Percentiles rank a stretch among this genome's conserved stretches.
phyloP scores from a whole-genome alignment of 2,797 vertebrate genomes.

The Leptoclinus maculatus region DNA sequence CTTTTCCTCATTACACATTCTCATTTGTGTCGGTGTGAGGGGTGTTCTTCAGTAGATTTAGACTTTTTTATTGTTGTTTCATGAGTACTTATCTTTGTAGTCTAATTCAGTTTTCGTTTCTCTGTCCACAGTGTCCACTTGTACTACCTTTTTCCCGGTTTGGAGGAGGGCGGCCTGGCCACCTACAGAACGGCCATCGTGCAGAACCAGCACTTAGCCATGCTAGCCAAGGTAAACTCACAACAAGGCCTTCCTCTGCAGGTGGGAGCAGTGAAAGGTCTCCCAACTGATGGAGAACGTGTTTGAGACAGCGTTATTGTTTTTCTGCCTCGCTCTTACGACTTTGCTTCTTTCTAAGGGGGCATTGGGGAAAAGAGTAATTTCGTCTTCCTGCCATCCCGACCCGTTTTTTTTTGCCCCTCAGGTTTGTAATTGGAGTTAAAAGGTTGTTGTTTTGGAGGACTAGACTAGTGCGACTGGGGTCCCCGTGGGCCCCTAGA shows the following conservation, averaged over 20 bases:
- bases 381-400: slow-evolving; percentile 61
- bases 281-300: slow-evolving; percentile 31
- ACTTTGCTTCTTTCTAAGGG: slow-evolving; percentile 58
- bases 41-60: not conserved
- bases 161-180: slow-evolving; percentile 97
- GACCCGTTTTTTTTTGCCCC: slow-evolving; percentile 42
- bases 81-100: not conserved
- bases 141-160: slow-evolving; percentile 94
- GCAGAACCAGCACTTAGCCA: slow-evolving; percentile 98
- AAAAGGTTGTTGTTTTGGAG: slow-evolving; percentile 80
- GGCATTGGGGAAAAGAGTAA: slow-evolving; percentile 59
- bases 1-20: not conserved
- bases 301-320: slow-evolving; percentile 51
- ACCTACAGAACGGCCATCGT: slow-evolving; percentile 98
- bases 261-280: slow-evolving; percentile 26
- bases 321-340: slow-evolving; percentile 52
- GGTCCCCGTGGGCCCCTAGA: slow-evolving; percentile 65
- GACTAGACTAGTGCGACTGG: slow-evolving; percentile 44
- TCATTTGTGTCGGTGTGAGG: not conserved
- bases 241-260: slow-evolving; percentile 16
- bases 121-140: slow-evolving; percentile 90
- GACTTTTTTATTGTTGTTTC: not conserved
- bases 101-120: not conserved
- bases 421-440: slow-evolving; percentile 81
- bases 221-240: slow-evolving; percentile 93